A percentile compares a stretch with the other conserved stretches of the same genome.
phyloP scores from a whole-genome alignment of 2,797 vertebrate species.

The Paratrypauchen microcephalus region DNA sequence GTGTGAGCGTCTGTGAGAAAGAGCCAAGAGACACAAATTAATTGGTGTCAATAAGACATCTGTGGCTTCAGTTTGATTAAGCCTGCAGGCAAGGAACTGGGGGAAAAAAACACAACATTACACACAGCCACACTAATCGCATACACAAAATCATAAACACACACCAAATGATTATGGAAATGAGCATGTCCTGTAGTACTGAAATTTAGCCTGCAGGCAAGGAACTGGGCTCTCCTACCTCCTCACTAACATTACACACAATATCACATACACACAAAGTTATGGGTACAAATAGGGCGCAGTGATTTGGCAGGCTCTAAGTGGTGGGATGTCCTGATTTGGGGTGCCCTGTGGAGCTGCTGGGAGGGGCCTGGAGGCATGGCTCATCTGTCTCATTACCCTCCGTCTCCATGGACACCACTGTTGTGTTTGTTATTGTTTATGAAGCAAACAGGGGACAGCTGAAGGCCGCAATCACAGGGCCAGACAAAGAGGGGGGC shows the following conservation, averaged over 20 bases:
- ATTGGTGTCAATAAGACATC: conserved; percentile 76
- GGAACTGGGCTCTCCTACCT: conserved; percentile 37
- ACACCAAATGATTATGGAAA: conserved; percentile 11
- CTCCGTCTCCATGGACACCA: conserved; percentile 45
- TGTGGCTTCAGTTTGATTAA: conserved; percentile 74
- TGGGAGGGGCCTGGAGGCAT: conserved; percentile 60
- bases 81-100: conserved; percentile 64
- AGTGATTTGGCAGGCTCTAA: neutral
- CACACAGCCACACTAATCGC: conserved; percentile 17
- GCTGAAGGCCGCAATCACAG: neutral
- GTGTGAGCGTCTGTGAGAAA: conserved; percentile 2
- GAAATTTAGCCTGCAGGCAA: conserved; percentile 30
- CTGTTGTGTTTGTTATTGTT: conserved; percentile 64
- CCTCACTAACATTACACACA: neutral
- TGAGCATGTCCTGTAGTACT: conserved; percentile 17
- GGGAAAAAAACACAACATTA: conserved; percentile 52
- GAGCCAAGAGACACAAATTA: conserved; percentile 56
- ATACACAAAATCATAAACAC: conserved; percentile 36
- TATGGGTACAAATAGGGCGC: neutral
- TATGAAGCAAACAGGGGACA: conserved; percentile 19
- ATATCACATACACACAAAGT: neutral
- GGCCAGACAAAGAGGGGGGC: neutral
- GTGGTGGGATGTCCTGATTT: conserved; percentile 5
- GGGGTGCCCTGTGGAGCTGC: conserved; percentile 48
- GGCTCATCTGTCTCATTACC: conserved; percentile 71